Percentiles rank a stretch among this genome's conserved stretches.
Conservation (phyloP, 2,797 vertebrate species). For the Basileuterus tristriatus region DNA sequence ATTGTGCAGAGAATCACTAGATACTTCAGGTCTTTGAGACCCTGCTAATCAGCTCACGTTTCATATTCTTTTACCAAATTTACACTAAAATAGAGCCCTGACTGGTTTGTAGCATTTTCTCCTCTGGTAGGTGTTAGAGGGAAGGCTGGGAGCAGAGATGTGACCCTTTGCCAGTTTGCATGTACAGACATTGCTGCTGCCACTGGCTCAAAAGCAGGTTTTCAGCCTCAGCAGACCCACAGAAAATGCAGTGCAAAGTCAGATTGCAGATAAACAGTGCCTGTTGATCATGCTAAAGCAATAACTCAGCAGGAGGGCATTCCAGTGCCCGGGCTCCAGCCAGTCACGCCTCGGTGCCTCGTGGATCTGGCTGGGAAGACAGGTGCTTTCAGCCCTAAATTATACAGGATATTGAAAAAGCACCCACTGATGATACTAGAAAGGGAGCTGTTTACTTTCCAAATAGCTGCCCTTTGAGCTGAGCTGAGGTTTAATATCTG, state of each 20-base stretch:
- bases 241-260: neutral
- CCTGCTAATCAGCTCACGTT: constrained; percentile 33
- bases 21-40: constrained; percentile 16
- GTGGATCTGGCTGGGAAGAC: constrained; percentile 71
- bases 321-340: constrained; percentile 68
- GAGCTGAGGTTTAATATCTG: constrained; percentile 2
- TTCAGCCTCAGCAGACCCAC: neutral
- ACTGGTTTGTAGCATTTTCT: neutral
- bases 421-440: constrained; percentile 44
- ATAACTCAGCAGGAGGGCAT: constrained; percentile 76
- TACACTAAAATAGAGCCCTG: constrained; percentile 15
- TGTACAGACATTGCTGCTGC: neutral
- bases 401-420: constrained; percentile 72
- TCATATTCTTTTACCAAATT: constrained; percentile 34
- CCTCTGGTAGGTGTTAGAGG: neutral
- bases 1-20: constrained; percentile 37
- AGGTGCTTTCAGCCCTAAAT: constrained; percentile 78
- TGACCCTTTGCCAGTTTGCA: neutral
- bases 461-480: neutral
- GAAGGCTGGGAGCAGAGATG: neutral
- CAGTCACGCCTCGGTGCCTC: constrained; percentile 75
- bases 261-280: neutral
- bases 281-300: constrained; percentile 32
- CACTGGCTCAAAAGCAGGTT: neutral
- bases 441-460: constrained; percentile 16